phyloP scores from a whole-genome alignment of 2,113 vertebrate species.

The Mionectes macconnelli region DNA sequence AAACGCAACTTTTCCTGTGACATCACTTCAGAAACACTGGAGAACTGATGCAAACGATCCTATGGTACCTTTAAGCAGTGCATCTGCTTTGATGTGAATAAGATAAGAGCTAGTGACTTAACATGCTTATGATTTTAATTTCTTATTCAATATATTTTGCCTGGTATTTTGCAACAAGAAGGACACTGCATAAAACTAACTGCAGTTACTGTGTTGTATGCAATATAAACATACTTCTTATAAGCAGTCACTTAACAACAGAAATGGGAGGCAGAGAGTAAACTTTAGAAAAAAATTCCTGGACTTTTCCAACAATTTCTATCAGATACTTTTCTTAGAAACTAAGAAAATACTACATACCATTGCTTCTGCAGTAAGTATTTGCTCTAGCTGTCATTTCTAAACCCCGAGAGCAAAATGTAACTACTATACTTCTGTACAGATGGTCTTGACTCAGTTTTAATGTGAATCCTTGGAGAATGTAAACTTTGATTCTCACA shows the following conservation, averaged over 20 bases:
- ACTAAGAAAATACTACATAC: background rate
- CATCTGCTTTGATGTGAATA: background rate
- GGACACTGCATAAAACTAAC: background rate
- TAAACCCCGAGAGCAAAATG: background rate
- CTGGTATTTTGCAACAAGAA: background rate
- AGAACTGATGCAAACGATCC: background rate
- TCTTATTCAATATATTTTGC: background rate
- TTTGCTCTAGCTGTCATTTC: conserved; percentile 27
- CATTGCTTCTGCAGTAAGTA: background rate
- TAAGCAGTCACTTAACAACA: background rate
- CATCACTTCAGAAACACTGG: background rate
- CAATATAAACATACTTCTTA: background rate
- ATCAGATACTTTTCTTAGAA: background rate
- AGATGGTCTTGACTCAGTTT: background rate
- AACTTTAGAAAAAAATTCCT: background rate
- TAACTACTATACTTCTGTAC: conserved; percentile 11
- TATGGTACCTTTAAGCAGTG: background rate
- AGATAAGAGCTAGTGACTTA: background rate
- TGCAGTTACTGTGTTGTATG: background rate
- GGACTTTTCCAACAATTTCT: background rate
- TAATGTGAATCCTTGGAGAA: background rate
- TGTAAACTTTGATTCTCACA: background rate
- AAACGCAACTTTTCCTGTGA: background rate
- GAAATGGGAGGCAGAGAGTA: background rate
- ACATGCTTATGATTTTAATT: background rate